Evolutionary conservation across 1,140 invertebrate species (phyloP).

Genomic region (Drosophila pseudoobscura): DNA sequence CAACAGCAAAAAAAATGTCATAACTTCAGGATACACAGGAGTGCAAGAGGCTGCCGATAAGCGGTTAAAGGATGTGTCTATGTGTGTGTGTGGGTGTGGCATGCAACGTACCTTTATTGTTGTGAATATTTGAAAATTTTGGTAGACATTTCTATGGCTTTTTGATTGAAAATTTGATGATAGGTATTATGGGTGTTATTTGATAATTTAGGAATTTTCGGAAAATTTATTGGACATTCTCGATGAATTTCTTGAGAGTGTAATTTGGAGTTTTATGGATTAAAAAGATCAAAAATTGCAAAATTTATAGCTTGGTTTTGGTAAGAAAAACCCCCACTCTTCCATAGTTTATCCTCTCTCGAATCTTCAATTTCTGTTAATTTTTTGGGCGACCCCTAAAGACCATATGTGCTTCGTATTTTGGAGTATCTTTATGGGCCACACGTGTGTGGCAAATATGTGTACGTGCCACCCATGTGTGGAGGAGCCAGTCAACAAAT

Average conservation of each 20-base stretch:
- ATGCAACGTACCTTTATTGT: conserved; percentile 8
- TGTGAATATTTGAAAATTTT: neutral
- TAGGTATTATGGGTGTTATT: too few relatives aligned
- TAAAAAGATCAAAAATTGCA: too few relatives aligned
- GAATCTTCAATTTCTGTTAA: neutral
- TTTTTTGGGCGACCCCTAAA: conserved; percentile 26
- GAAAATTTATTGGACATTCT: too few relatives aligned
- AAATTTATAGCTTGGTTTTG: too few relatives aligned
- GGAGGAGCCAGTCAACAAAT: conserved; percentile 45
- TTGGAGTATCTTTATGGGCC: conserved; percentile 66
- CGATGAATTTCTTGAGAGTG: too few relatives aligned
- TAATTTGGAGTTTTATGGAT: too few relatives aligned
- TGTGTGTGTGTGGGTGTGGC: neutral
- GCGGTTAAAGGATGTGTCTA: conserved; percentile 18
- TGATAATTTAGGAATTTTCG: too few relatives aligned
- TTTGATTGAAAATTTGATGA: too few relatives aligned
- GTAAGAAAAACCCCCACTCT: too few relatives aligned
- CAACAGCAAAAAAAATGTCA: conserved; percentile 24
- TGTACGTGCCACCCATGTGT: conserved; percentile 35
- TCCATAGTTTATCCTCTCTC: too few relatives aligned
- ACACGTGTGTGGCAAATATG: conserved; percentile 39
- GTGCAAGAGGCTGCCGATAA: conserved; percentile 22
- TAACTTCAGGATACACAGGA: conserved; percentile 23
- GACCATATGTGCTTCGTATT: conserved; percentile 63
- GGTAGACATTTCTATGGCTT: too few relatives aligned